A percentile compares a stretch with the other conserved stretches of the same genome.
phyloP scores from a whole-genome alignment of 2,797 vertebrate species.

The Amphiprion clarkii region DNA sequence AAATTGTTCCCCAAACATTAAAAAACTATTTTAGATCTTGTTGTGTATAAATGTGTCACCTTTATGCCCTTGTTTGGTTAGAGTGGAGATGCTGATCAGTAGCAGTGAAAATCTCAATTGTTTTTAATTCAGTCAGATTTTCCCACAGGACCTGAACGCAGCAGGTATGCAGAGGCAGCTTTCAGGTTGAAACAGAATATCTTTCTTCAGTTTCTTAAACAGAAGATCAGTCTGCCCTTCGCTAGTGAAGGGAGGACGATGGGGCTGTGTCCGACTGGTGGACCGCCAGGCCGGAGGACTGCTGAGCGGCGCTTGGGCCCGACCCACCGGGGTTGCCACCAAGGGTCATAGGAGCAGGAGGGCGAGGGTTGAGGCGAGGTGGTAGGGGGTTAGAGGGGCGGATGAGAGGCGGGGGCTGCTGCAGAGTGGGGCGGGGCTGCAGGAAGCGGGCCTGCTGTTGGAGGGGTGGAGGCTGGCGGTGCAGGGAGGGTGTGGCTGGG shows the following conservation, averaged over 20 bases:
- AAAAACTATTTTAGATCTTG: not conserved
- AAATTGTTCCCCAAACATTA: constrained; percentile 1
- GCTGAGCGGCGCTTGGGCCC: constrained; percentile 78
- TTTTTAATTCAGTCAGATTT: constrained; percentile 9
- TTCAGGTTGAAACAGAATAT: not conserved
- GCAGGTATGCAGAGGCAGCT: not conserved
- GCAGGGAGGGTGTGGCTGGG: constrained; percentile 94
- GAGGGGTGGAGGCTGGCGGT: constrained; percentile 96
- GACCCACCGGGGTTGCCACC: constrained; percentile 59
- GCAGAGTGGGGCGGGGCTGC: constrained; percentile 92
- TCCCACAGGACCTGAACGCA: constrained; percentile 46
- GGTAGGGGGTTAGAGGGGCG: constrained; percentile 94
- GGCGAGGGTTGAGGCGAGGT: constrained; percentile 95
- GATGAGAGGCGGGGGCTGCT: constrained; percentile 96
- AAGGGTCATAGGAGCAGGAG: constrained; percentile 84
- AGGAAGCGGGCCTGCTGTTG: constrained; percentile 96
- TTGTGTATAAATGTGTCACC: not conserved
- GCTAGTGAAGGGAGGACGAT: constrained; percentile 92
- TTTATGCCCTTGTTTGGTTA: not conserved
- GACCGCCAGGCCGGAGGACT: constrained; percentile 87
- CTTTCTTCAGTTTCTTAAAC: constrained; percentile 5
- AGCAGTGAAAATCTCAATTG: constrained; percentile 3
- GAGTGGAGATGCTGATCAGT: not conserved
- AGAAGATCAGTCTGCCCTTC: not conserved
- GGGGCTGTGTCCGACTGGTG: constrained; percentile 90